Conservation (phyloP, 2,113 vertebrate species). For the Propithecus coquereli region DNA sequence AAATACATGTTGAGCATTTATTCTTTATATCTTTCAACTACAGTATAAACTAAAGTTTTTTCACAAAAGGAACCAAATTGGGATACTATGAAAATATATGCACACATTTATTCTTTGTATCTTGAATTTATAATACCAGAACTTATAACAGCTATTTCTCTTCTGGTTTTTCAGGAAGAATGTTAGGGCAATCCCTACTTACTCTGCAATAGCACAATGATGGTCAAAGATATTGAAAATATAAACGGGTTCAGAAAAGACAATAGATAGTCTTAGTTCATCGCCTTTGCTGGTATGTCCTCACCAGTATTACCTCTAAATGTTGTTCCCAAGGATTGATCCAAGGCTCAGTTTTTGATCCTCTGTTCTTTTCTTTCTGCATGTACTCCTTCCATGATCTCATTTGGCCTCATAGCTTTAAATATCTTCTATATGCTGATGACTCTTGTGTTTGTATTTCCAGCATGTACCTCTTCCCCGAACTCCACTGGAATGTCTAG, state of each 20-base stretch:
- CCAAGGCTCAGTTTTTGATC: background rate
- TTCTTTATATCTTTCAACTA: constrained; percentile 13
- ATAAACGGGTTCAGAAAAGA: background rate
- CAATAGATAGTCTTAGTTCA: background rate
- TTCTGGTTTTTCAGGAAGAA: constrained; percentile 13
- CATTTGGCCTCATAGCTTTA: background rate
- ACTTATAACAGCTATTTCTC: background rate
- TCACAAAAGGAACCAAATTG: background rate
- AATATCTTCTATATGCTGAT: background rate
- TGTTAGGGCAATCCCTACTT: background rate
- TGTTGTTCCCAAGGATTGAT: background rate
- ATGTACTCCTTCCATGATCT: background rate
- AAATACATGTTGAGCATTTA: background rate
- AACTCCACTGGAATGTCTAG: background rate
- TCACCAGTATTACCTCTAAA: background rate
- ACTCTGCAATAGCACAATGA: background rate
- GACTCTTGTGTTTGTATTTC: background rate
- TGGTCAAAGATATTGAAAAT: background rate
- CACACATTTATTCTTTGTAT: background rate
- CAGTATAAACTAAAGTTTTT: constrained; percentile 42
- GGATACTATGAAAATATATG: background rate
- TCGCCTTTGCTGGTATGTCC: background rate
- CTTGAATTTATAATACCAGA: background rate
- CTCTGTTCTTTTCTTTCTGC: background rate
- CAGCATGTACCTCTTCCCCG: background rate